A percentile compares a stretch with the other conserved stretches of the same genome.
phyloP scores from a whole-genome alignment of 1,140 invertebrate species.

The Zaprionus davidi region DNA sequence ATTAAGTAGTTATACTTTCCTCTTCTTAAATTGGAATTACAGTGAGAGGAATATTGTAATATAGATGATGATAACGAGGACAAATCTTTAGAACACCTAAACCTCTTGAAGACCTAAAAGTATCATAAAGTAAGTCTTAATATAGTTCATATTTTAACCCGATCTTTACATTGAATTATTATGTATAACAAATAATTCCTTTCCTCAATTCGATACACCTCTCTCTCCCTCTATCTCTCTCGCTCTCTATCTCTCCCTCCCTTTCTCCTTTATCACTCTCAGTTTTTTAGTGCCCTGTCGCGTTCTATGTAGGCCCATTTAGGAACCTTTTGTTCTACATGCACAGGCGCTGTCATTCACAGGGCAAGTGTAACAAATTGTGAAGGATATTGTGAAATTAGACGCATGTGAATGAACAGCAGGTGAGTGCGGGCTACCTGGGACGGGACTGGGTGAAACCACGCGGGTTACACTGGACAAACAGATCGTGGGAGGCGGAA shows the following conservation, averaged over 20 bases:
- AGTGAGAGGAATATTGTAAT: too few species aligned
- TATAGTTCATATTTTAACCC: too few species aligned
- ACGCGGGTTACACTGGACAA: constrained; percentile 13
- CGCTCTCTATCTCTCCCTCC: too few species aligned
- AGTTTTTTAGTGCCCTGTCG: background rate
- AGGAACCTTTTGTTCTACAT: constrained; percentile 13
- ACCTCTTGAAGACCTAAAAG: too few species aligned
- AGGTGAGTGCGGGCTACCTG: constrained; percentile 56
- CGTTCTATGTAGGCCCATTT: background rate
- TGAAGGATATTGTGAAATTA: constrained; percentile 25
- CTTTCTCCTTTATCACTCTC: background rate
- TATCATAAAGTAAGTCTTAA: too few species aligned
- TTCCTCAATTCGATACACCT: background rate
- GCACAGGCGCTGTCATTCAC: constrained; percentile 25
- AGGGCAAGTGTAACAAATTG: constrained; percentile 69
- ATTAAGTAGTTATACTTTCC: too few species aligned
- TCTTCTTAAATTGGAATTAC: too few species aligned
- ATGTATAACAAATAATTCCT: too few species aligned
- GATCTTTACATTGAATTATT: too few species aligned
- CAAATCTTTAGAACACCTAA: fast-evolving
- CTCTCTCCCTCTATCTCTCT: too few species aligned
- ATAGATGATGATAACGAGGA: too few species aligned
- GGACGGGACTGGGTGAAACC: constrained; percentile 18
- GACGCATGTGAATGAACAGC: constrained; percentile 60
- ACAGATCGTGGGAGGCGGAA: constrained; percentile 10